Base-by-base conservation (phyloP, 1,140 invertebrate genomes). In the Musca domestica region DNA sequence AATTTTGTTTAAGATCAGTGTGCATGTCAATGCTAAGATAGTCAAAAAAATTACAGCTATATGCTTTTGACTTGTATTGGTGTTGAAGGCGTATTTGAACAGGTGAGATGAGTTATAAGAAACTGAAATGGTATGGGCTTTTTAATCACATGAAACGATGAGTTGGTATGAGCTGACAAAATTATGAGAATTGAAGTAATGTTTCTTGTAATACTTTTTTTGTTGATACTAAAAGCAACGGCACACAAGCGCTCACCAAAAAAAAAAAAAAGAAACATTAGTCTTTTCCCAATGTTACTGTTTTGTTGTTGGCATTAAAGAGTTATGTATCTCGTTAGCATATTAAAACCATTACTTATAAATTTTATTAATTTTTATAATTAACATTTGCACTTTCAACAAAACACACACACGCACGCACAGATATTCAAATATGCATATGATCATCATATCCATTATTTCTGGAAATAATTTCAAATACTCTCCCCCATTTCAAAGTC, bases 301-400 rank as follows among this genome's bases (percentile, higher is more conserved):
- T 41, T 41, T 41, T 12, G 34, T 41, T 41, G 34, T 41, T 41
- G 34, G 34, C 34, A 41, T 41, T 12, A 41, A 41, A 41, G 34
- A 41, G 12, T 61, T 51, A 19, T 27, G 34, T 27, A 61, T 61
- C 56, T 61, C 30, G 34, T 61, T 61, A 61, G 56, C 56, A 61
- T 61, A 61, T 61, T 61, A 61, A 61, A 61, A 34, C 56, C 56
- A 61, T 61, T 61, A 41, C 27, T 34, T 41, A 61, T 61, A 61
- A 61, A 61, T 41, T 61, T 61, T 61, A 61, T 61, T 61, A 61
- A 61, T 41, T 61, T 61, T 61, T 23, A 41, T 61, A 61, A 61
- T 61, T 61, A 61, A 61, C 56, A 34, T 61, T 61, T 61, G 56
- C 56, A 41, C 56, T 61, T 30, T 25, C 15, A 19, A 52, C 52